Evolutionary conservation across 2,797 vertebrate genomes (phyloP).

Genomic region (Danio kyathit): DNA sequence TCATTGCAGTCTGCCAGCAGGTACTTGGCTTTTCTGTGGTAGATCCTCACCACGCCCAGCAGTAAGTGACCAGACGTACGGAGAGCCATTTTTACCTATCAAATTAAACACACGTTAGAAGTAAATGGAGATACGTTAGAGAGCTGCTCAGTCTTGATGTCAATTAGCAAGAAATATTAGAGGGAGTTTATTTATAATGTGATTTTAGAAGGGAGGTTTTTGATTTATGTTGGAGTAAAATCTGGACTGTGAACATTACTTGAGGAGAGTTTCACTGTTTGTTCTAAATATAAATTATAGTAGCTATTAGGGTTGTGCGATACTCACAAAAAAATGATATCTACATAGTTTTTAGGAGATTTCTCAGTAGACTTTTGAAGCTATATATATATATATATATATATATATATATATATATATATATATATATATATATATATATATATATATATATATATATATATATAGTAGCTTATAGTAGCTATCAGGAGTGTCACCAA

Average conservation of each 20-base stretch:
- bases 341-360: no score
- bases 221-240: neutral
- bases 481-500: no score
- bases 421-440: no score
- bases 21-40: slow-evolving; percentile 99
- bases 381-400: no score
- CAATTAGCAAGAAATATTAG: neutral
- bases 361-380: no score
- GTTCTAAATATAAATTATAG: no score
- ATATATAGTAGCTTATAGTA: no score
- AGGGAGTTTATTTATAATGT: neutral
- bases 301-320: no score
- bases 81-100: slow-evolving; percentile 97
- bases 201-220: neutral
- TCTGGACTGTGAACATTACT: neutral
- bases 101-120: slow-evolving; percentile 13
- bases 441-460: no score
- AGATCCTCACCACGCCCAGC: slow-evolving; percentile 98
- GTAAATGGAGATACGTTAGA: neutral
- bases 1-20: slow-evolving; percentile 99
- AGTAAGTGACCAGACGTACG: slow-evolving; percentile 97
- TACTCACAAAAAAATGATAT: no score
- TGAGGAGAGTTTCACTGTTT: neutral
- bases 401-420: no score
- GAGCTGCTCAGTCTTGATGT: neutral